These are phyloP conservation scores for Cylas formicarius DNA, from an alignment of 1,140 invertebrate genomes.

Conservation along the genomic window DNA sequence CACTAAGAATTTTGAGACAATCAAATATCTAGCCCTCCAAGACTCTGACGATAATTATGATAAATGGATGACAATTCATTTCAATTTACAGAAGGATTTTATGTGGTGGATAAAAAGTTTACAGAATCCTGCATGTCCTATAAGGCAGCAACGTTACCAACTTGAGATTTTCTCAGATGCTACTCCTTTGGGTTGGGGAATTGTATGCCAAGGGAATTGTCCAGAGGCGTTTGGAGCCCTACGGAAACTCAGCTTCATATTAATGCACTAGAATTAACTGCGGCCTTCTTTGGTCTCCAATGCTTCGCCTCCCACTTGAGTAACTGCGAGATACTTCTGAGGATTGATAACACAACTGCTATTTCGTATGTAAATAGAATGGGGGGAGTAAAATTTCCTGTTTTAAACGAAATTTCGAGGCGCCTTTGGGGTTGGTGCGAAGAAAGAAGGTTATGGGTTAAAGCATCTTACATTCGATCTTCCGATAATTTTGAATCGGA, in stretches of 20 bases:
- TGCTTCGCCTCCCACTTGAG: constrained; percentile 6
- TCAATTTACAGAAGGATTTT: neutral
- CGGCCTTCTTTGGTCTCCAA: constrained; percentile 9
- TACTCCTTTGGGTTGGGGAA: too few species aligned
- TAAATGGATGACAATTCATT: constrained; percentile 2
- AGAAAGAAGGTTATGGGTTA: constrained; percentile 12
- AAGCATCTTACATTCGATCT: constrained; percentile 26
- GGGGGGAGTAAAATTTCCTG: neutral
- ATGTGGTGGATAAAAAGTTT: neutral
- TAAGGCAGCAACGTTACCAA: neutral
- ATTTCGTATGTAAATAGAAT: constrained; percentile 9
- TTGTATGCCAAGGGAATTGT: too few species aligned
- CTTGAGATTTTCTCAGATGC: constrained; percentile 2
- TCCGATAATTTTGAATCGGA: constrained; percentile 27
- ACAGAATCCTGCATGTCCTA: neutral
- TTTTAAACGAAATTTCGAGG: constrained; percentile 1
- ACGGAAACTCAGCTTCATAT: neutral
- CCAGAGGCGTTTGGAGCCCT: neutral
- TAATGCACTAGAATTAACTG: constrained; percentile 6
- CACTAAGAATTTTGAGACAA: too few species aligned
- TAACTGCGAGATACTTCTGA: constrained; percentile 5
- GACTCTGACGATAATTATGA: constrained; percentile 1
- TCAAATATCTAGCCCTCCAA: too few species aligned
- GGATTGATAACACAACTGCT: constrained; percentile 11
- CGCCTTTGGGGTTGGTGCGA: constrained; percentile 11